Evolutionary conservation across 2,113 vertebrate genomes (phyloP), one percentile per base, ranked within the genome.

Genomic region (Chelonoidis abingdonii): DNA sequence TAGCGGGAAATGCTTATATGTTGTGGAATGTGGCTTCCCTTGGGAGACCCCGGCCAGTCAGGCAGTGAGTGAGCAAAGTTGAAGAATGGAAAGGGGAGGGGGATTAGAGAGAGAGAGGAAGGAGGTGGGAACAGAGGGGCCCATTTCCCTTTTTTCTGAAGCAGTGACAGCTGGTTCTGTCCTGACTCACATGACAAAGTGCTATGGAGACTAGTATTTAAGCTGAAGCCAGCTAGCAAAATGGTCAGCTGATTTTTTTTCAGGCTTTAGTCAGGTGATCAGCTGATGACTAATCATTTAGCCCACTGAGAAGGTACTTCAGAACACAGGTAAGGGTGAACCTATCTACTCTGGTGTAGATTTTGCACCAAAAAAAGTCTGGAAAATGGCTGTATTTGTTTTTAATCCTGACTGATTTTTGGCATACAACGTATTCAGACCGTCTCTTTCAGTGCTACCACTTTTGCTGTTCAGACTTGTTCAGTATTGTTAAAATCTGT

Each of bases 11-110:
- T 98, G 98, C 98, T 99, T 98, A 94, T 80, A 81, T 95, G 94
- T 97, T 99, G 98, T 98, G 98, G 98, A 99, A 98, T 99, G 98
- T 95, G 94, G 97, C 98, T 98, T 98, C 98, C 98, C 98, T 97
- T 95, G 98, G 98, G 98, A 98, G 98, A 98, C 98, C 97, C 97
- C 96, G 82, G 76, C 92, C 90, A 25, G 92, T 92, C 80, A 31
- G 88, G 95, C 87, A 56, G 94, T 98, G 98, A 98, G 98, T 97
- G 94, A 92, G 94, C 86, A 35, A 80, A 96, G 89, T 86, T 92
- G 80, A 86, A 97, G 95, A 97, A 96, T 94, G 96, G 89, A 89
- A 97, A 92, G 93, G 86, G 89, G 96, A 97, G 97, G 97, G 98
- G 97, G 97, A 95, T 80, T 94, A 94, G 97, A 97, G 97, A 96